Evolutionary conservation across 2,797 vertebrate genomes (phyloP), one percentile per base, ranked within the genome.

Genomic region (Buphagus erythrorhynchus): DNA sequence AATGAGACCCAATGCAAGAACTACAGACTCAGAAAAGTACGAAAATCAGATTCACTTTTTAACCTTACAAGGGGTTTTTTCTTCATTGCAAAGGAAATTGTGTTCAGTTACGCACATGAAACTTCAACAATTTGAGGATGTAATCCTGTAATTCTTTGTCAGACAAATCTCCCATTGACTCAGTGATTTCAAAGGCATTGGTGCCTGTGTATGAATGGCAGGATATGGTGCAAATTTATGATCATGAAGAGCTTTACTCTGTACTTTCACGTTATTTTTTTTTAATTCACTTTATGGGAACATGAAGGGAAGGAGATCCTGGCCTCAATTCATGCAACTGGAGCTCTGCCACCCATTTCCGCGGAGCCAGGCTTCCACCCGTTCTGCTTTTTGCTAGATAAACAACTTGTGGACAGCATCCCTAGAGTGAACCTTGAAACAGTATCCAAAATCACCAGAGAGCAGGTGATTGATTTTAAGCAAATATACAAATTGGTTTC

Each of bases 31-130:
- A 73, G 57, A 86, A 88, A 95, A 81, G 95, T 62, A 71, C 40
- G 63, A 87, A 93, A 95, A 96, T 97, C 94, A 96, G 90, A 96
- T 97, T 95, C 75, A 97, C 96, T 97, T 96, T 96, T 97, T 94
- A 96, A 96, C 94, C 75, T 95, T 66, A 62, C 57, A 77, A 43
- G 61, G 55, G 28, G 0, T 36, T 94, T 95, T 94, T 89, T 95
- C 95, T 84, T 91, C 10, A 54, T 96, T 95, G 97, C 84, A 95
- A 95, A 96, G 95, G 93, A 94, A 97, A 97, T 94, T 76, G 65
- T 76, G 59, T 87, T 95, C 82, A 65, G 88, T 84, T 93, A 85
- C 28, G 5, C 65, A 90, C 88, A 83, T 54, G 71, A 95, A 96
- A 91, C 88, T 95, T 83, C 79, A 94, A 88, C 95, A 95, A 96